Base-by-base conservation (phyloP, 2,888 invertebrate genomes). In the Ditula angustiorana region DNA sequence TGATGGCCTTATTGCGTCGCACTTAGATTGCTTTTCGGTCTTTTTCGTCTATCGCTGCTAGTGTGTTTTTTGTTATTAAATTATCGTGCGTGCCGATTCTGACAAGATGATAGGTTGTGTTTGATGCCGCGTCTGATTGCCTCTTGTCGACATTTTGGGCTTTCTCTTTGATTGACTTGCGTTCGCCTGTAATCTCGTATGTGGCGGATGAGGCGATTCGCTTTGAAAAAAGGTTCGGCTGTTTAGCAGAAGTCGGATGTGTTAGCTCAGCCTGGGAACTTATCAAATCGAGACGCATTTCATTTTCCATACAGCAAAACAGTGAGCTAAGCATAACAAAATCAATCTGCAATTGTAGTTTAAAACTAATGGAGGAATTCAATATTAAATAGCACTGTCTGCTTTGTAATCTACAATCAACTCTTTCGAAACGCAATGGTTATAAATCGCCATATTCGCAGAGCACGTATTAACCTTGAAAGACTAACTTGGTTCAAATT, bases 11-110 rank as follows among this genome's bases (percentile, higher is more conserved):
- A 84, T 77, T 70, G 67, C 82, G 69, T 57, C 72, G 74, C 74
- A 74, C 78, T 79, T 86, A 90, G 81, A 80, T 86, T 84, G 72
- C 76, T 81, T 82, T 83, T 87, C 81, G 74, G 78, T 80, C 74
- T 79, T 60, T 82, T 78, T 77, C 80, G 79, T 80, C 80, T 80
- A 78, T 79, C 76, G 78, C 77, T 75, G 78, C 80, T 84, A 83
- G 81, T 80, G 75, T 74, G 81, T 86, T 91, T 90, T 90, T 90
- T 89, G 90, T 90, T 90, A 92, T 91, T 88, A 91, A 92, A 92
- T 92, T 87, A 92, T 86, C 90, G 89, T 92, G 90, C 92, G 91
- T 91, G 92, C 90, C 90, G 91, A 90, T 92, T 90, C 88, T 87
- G 86, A 83, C 85, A 85, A 90, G 92, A 92, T 92, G 92, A 92